Conservation (phyloP, 2,797 vertebrate genomes). For the Schizopygopsis malacanthus region DNA sequence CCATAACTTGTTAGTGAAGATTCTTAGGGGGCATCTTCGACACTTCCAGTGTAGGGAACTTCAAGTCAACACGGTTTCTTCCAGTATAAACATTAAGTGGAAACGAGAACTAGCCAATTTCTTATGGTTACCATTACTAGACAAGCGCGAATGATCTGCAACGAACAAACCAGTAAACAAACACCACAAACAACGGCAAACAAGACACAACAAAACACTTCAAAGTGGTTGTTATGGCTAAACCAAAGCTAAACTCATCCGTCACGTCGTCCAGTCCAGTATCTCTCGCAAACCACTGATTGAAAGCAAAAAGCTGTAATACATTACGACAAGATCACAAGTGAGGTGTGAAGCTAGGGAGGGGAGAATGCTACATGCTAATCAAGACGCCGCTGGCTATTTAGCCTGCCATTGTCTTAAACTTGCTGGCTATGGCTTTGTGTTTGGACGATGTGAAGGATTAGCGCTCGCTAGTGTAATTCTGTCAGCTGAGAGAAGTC, state of each 20-base stretch:
- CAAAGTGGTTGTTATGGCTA: not conserved
- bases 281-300: not conserved
- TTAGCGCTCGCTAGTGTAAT: slow-evolving; percentile 55
- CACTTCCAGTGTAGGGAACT: not conserved
- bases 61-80: not conserved
- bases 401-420: slow-evolving; percentile 27
- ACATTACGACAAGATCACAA: slow-evolving; percentile 53
- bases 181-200: not conserved
- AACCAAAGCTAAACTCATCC: not conserved
- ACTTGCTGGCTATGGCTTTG: slow-evolving; percentile 9
- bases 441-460: slow-evolving; percentile 46
- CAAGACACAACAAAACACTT: not conserved
- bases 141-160: not conserved
- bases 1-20: not conserved
- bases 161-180: not conserved
- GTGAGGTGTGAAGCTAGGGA: not conserved
- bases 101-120: not conserved
- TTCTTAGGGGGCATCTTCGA: not conserved
- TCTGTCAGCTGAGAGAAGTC: slow-evolving; percentile 56
- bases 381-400: slow-evolving; percentile 26
- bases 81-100: not conserved
- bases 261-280: not conserved
- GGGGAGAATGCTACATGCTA: slow-evolving; percentile 28
- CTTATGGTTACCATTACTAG: not conserved
- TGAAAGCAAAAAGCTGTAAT: slow-evolving; percentile 42